These are phyloP conservation scores for Ethmia dodecea DNA, from an alignment of 2,888 invertebrate species.

Conservation along the genomic window DNA sequence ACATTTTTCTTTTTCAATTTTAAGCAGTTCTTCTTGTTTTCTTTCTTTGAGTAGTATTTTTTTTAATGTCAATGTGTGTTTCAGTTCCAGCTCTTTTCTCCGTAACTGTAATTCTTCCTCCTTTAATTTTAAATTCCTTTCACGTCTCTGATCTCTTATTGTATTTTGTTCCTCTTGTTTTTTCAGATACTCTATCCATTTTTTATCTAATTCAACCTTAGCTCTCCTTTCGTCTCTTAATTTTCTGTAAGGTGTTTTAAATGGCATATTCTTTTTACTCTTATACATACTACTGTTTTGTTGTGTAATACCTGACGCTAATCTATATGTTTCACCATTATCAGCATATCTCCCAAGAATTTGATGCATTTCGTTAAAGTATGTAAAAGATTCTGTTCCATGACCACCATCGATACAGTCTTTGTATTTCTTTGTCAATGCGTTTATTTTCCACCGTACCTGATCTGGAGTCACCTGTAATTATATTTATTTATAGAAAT, in stretches of 20 bases:
- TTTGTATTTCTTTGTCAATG: conserved; percentile 54
- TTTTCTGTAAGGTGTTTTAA: conserved; percentile 43
- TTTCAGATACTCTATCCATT: conserved; percentile 52
- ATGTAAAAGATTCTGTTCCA: conserved; percentile 41
- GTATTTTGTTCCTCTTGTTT: conserved; percentile 48
- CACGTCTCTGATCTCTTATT: conserved; percentile 45
- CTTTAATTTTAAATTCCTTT: conserved; percentile 44
- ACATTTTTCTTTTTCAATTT: conserved; percentile 56
- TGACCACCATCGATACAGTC: conserved; percentile 53
- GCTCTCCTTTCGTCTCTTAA: conserved; percentile 45
- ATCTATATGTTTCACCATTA: conserved; percentile 39
- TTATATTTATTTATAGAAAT: conserved; percentile 2
- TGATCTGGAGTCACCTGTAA: conserved; percentile 53
- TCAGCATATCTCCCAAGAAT: conserved; percentile 44
- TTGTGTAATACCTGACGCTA: conserved; percentile 44
- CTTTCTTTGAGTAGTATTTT: conserved; percentile 49
- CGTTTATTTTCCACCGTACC: conserved; percentile 59
- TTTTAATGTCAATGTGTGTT: conserved; percentile 48
- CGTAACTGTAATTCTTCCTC: conserved; percentile 51
- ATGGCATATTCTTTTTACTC: conserved; percentile 29
- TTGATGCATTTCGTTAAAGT: conserved; percentile 60
- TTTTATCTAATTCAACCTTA: conserved; percentile 52
- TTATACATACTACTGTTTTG: conserved; percentile 31
- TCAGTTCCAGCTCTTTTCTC: conserved; percentile 50
- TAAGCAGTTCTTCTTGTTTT: conserved; percentile 51